Evolutionary conservation across 2,797 vertebrate genomes (phyloP).

Genomic region (Galago senegalensis): DNA sequence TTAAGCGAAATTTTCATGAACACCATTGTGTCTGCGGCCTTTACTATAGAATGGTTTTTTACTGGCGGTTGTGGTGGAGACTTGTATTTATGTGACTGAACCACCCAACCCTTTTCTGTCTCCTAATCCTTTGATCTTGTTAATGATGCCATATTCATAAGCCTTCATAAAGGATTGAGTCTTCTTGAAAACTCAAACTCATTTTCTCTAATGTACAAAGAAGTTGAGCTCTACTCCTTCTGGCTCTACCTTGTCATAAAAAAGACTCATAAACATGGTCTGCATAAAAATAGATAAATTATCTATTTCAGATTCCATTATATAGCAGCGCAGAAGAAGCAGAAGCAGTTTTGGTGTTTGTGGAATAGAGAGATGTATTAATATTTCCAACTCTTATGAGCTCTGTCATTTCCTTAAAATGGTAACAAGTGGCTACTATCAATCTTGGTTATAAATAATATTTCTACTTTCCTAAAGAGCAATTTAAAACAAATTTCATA

Average conservation of each 20-base stretch:
- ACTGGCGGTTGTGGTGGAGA: background rate
- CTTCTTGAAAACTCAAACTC: background rate
- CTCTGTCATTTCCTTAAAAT: slow-evolving; percentile 10
- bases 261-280: background rate
- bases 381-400: background rate
- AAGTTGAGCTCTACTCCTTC: background rate
- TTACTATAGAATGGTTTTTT: background rate
- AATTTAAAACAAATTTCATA: slow-evolving; percentile 19
- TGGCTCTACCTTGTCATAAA: background rate
- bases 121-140: background rate
- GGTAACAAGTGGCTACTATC: background rate
- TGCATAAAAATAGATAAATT: background rate
- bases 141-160: background rate
- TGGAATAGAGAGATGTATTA: background rate
- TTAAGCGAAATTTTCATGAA: background rate
- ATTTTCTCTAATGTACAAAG: background rate
- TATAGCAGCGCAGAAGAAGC: slow-evolving; percentile 15
- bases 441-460: slow-evolving; percentile 47
- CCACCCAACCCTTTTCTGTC: background rate
- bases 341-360: slow-evolving; percentile 9
- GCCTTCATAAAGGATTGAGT: background rate
- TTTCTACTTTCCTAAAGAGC: background rate
- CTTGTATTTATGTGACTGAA: background rate
- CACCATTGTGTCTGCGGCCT: background rate
- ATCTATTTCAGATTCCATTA: background rate